A percentile compares a stretch with the other conserved stretches of the same genome.
Conservation (phyloP, 2,797 vertebrate species). For the Cetoscarus ocellatus region DNA sequence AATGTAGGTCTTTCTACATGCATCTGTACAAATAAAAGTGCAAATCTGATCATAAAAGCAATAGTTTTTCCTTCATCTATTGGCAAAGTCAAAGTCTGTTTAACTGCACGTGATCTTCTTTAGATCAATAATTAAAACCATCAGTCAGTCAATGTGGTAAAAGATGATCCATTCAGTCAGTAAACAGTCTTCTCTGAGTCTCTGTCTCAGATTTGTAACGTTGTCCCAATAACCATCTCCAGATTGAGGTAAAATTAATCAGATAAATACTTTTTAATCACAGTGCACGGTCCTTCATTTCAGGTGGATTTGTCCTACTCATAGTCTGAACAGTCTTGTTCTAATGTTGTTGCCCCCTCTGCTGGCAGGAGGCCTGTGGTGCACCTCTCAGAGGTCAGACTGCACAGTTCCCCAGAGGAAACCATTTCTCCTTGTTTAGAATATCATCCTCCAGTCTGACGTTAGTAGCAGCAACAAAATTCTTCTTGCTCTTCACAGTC, state of each 20-base stretch:
- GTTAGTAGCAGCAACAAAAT: conserved; percentile 84
- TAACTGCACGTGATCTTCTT: conserved; percentile 24
- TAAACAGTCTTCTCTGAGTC: conserved; percentile 36
- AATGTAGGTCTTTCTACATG: too few species aligned
- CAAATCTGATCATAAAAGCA: conserved; percentile 16
- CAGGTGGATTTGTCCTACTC: conserved; percentile 1
- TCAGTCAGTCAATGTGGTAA: not conserved
- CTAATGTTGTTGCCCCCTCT: conserved; percentile 53
- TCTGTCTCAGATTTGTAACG: conserved; percentile 53
- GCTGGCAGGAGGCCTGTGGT: conserved; percentile 34
- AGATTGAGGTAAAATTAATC: conserved; percentile 9
- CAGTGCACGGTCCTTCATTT: conserved; percentile 6
- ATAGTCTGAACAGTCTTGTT: not conserved
- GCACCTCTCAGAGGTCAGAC: conserved; percentile 54
- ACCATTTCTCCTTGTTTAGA: conserved; percentile 86
- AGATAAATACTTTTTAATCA: conserved; percentile 33
- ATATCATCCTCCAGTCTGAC: conserved; percentile 78
- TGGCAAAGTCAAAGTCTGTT: not conserved
- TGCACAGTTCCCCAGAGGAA: conserved; percentile 81
- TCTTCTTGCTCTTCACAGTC: conserved; percentile 88
- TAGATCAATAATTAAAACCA: conserved; percentile 11
- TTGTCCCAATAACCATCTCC: conserved; percentile 21
- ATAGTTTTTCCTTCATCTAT: conserved; percentile 19
- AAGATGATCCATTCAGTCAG: conserved; percentile 29
- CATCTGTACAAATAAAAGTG: conserved; percentile 35